Base-by-base conservation (phyloP, 2,888 invertebrate genomes). In the Hirtodrosophila alboralis region DNA sequence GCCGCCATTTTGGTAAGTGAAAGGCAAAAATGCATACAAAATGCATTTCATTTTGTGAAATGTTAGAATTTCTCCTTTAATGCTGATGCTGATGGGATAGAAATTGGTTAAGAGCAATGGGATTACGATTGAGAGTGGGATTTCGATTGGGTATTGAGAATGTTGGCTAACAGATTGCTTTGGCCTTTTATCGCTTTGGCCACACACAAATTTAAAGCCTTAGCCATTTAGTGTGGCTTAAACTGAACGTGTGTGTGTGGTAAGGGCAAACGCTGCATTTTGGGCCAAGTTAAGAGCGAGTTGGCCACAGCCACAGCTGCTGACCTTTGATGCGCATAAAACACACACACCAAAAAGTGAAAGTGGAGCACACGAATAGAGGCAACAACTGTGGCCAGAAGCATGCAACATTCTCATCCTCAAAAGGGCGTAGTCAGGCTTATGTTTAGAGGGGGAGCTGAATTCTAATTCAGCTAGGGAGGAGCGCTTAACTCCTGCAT, bases 31-130 rank as follows among this genome's bases (percentile, higher is more conserved):
- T 79, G 76, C 84, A 80, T 67, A 61, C 65, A 83, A 83, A 23
- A 76, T 70, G 85, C 85, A 62, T 70, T 81, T 78, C 63, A 78
- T 74, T n/a, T 78, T 81, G 75, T 52, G 74, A 40, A 23, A 52
- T 48, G n/a, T n/a, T n/a, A n/a, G 33, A 44, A 71, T 47, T 45
- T 70, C 65, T 57, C 69, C 59, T 34, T 84, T 79, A 79, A 79
- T 79, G 62, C 49, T 30, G 43, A 31, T 43, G 44, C 16, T 36
- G 48, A 37, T 65, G 44, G 12, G 10, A 54, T 33, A 45, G 53
- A 30, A 27, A 58, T 38, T 49, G 41, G 45, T 7, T 18, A 18
- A 4, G 18, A 5, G 18, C 3, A 18, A 18, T 18, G 26, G 45
- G n/a, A 38, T 9, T 23, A 16, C 10, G 13, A 57, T 36, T 56